Evolutionary conservation across 2,113 vertebrate genomes (phyloP).

Genomic region (Paraplagusia blochii): DNA sequence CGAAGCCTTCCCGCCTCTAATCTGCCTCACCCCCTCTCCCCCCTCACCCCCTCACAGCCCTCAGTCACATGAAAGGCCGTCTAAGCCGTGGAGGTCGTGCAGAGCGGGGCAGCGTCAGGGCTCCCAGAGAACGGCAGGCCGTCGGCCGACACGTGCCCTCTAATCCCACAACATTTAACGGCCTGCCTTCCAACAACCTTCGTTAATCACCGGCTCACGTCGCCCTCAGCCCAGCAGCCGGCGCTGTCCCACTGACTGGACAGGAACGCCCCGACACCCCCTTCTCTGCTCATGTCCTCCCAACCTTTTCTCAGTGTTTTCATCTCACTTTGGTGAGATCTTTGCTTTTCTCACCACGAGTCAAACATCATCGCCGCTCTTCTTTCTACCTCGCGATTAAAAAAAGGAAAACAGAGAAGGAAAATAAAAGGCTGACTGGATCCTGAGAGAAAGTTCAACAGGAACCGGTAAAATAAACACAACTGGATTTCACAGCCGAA

Average conservation of each 20-base stretch:
- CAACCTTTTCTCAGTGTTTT: slow-evolving; percentile 36
- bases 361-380: background rate
- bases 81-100: slow-evolving; percentile 68
- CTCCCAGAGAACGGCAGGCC: slow-evolving; percentile 61
- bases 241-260: slow-evolving; percentile 48
- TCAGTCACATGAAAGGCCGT: slow-evolving; percentile 74
- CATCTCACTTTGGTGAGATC: slow-evolving; percentile 15
- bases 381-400: background rate
- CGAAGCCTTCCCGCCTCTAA: slow-evolving; percentile 32
- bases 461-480: slow-evolving; percentile 22
- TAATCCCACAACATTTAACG: slow-evolving; percentile 78
- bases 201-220: slow-evolving; percentile 75
- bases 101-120: slow-evolving; percentile 53
- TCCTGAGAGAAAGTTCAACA: background rate
- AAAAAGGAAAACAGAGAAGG: background rate
- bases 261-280: slow-evolving; percentile 55
- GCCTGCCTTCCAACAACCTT: slow-evolving; percentile 63
- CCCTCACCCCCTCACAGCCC: slow-evolving; percentile 46
- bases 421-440: background rate
- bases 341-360: background rate
- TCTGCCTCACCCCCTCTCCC: slow-evolving; percentile 18
- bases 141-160: slow-evolving; percentile 54
- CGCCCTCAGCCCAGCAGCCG: slow-evolving; percentile 67
- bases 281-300: slow-evolving; percentile 46
- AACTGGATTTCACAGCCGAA: slow-evolving; percentile 20